Percentiles rank a stretch among this genome's conserved stretches.
phyloP scores from a whole-genome alignment of 2,797 vertebrate species.

The Megaceryle alcyon region DNA sequence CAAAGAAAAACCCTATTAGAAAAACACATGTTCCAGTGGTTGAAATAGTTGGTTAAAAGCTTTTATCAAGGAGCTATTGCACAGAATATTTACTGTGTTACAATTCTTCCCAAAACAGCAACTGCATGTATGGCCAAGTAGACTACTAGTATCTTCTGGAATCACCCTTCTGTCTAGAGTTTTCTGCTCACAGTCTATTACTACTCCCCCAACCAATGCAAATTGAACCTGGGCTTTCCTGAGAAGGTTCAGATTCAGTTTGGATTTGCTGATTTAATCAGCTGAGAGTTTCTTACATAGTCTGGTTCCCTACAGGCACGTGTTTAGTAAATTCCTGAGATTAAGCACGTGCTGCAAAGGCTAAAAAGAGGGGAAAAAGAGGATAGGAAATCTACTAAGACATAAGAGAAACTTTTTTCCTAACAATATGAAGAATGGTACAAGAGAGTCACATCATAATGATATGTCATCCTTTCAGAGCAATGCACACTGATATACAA shows the following conservation, averaged over 20 bases:
- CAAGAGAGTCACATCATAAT: neutral
- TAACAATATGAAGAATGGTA: neutral
- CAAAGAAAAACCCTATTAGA: neutral
- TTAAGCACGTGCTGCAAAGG: neutral
- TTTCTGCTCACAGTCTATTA: neutral
- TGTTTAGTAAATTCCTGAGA: neutral
- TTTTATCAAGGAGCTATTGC: neutral
- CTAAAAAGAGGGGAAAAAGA: rapidly evolving
- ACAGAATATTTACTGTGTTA: neutral
- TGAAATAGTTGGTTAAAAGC: neutral
- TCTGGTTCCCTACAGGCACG: neutral
- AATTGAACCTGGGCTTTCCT: slow-evolving; percentile 1
- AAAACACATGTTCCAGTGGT: neutral
- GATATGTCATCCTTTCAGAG: neutral
- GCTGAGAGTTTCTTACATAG: neutral
- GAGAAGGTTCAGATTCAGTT: slow-evolving; percentile 3
- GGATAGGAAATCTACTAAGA: neutral
- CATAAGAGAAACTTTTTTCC: neutral
- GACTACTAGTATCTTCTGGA: neutral
- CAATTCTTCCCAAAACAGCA: neutral
- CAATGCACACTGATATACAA: neutral
- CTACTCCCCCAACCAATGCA: neutral
- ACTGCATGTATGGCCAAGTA: neutral
- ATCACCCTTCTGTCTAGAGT: neutral
- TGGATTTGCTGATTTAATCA: slow-evolving; percentile 15